Conservation (phyloP, 2,113 vertebrate species). For the Lutjanus erythropterus region DNA sequence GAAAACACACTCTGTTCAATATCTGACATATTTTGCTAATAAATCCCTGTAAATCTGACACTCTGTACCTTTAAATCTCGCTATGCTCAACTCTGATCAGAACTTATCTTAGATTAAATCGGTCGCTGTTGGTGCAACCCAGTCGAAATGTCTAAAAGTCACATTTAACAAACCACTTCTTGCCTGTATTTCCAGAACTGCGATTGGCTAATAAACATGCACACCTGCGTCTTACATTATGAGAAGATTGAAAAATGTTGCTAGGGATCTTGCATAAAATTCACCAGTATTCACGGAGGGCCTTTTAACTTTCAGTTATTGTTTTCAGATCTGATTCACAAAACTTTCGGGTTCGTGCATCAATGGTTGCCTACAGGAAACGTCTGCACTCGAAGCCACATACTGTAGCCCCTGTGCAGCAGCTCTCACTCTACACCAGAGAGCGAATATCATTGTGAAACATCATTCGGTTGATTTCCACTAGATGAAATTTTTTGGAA, state of each 20-base stretch:
- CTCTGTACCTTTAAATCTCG: too few species aligned
- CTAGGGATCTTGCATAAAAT: constrained; percentile 13
- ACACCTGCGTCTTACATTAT: too few species aligned
- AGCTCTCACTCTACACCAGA: constrained; percentile 28
- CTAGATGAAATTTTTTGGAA: constrained; percentile 73
- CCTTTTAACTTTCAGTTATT: constrained; percentile 25
- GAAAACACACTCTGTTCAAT: too few species aligned
- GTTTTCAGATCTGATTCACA: constrained; percentile 68
- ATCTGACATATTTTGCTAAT: too few species aligned
- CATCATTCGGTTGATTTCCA: constrained; percentile 78
- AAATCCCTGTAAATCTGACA: too few species aligned
- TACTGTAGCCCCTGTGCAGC: constrained; percentile 19
- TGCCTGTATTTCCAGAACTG: background rate
- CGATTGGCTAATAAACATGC: background rate
- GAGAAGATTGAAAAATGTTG: background rate
- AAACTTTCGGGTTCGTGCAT: constrained; percentile 55
- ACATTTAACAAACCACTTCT: background rate
- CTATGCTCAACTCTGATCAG: too few species aligned
- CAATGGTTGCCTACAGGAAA: constrained; percentile 76
- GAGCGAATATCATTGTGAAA: constrained; percentile 65
- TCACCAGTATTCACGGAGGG: background rate
- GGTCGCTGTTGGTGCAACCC: too few species aligned
- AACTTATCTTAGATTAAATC: too few species aligned
- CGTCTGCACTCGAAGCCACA: constrained; percentile 47
- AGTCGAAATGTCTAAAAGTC: background rate